Evolutionary conservation across 2,888 invertebrate genomes (phyloP), one percentile per base, ranked within the genome.

Genomic region (Acleris laterana): DNA sequence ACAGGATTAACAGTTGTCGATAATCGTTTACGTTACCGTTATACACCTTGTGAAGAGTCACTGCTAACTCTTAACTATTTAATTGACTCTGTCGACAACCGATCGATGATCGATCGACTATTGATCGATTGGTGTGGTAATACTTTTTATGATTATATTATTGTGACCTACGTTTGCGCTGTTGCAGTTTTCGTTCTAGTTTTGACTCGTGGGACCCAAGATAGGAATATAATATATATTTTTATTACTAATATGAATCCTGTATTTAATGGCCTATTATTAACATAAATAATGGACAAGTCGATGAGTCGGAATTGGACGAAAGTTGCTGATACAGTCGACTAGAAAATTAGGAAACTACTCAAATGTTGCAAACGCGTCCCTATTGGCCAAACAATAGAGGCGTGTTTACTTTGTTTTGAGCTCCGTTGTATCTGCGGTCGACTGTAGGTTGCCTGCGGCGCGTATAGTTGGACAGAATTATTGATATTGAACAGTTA

Each of bases 211-310:
- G 38, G 50, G 25, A 57, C 53, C 60, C 9, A 42, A 48, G 25
- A 61, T 65, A 61, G 65, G 50, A 44, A 65, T 65, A 61, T 60
- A 44, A 65, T 65, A 61, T 60, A 60, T 65, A 9, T 50, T 65
- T 65, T 65, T 65, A 55, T 65, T 65, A 65, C 55, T 50, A 61
- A 61, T 60, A 65, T 56, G 44, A 65, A 65, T 61, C 55, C 50
- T 61, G 60, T 44, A 55, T 65, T 60, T 65, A 61, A 61, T 61
- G 65, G 65, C 65, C 65, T 65, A 56, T 55, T 50, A 56, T 60
- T 65, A 59, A 16, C 52, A 65, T 65, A 9, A 60, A 65, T 65
- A 9, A 60, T 60, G 55, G 60, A 56, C 42, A n/a, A 56, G 64
- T 38, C 50, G 13, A 46, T 16, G 55, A 28, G 65, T 51, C 44